Conservation (phyloP, 2,113 vertebrate genomes). For the Ictalurus punctatus region DNA sequence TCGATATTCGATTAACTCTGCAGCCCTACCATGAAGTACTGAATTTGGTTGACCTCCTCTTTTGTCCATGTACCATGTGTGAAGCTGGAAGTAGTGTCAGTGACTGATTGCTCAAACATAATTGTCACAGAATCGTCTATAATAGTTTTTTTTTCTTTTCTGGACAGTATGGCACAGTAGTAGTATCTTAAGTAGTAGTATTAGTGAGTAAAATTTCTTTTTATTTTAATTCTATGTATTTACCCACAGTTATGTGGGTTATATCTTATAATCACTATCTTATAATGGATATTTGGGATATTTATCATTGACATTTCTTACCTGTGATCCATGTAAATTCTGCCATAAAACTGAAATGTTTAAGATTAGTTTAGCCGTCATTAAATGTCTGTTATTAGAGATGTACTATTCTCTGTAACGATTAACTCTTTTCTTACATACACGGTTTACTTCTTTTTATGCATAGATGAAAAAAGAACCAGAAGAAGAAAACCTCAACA, state of each 20-base stretch:
- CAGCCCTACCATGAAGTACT: background rate
- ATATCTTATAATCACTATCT: background rate
- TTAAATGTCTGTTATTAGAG: background rate
- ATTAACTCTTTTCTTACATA: background rate
- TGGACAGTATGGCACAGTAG: background rate
- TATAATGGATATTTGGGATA: background rate
- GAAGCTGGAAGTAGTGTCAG: background rate
- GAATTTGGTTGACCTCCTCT: background rate
- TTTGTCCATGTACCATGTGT: background rate
- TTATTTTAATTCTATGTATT: background rate
- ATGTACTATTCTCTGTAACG: background rate
- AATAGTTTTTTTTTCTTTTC: background rate
- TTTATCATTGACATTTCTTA: background rate
- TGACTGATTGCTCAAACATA: background rate
- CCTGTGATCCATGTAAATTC: background rate
- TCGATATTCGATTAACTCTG: too few species aligned
- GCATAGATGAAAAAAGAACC: constrained; percentile 87
- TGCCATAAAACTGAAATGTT: background rate
- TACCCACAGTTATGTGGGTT: background rate
- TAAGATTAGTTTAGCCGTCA: background rate
- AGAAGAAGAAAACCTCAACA: constrained; percentile 96
- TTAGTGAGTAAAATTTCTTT: background rate
- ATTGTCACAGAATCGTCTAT: background rate
- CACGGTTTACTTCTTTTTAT: constrained; percentile 51
- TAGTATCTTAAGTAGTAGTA: background rate